phyloP scores from a whole-genome alignment of 2,797 vertebrate species.

The Triplophysa yarkandensis region DNA sequence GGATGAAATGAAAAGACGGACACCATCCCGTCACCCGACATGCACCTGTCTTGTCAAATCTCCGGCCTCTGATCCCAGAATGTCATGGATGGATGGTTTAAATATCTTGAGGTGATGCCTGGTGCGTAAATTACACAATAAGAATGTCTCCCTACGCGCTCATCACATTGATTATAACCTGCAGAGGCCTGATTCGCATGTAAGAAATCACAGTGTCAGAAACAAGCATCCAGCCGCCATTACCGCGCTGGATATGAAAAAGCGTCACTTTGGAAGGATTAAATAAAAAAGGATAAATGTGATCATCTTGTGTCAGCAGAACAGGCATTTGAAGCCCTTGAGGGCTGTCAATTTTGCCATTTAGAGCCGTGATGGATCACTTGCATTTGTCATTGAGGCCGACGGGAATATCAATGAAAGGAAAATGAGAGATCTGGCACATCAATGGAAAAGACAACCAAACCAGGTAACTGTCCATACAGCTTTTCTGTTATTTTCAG shows the following conservation, averaged over 20 bases:
- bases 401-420: slow-evolving; percentile 50
- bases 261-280: slow-evolving; percentile 50
- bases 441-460: slow-evolving; percentile 35
- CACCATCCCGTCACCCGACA: slow-evolving; percentile 4
- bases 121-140: slow-evolving; percentile 6
- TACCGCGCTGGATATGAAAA: slow-evolving; percentile 38
- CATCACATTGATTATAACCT: slow-evolving; percentile 14
- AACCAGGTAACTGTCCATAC: slow-evolving; percentile 17
- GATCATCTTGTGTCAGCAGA: slow-evolving; percentile 56
- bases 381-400: slow-evolving; percentile 46
- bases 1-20: neutral
- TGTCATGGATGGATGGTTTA: slow-evolving; percentile 1
- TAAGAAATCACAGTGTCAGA: slow-evolving; percentile 9
- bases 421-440: slow-evolving; percentile 37
- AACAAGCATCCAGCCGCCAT: slow-evolving; percentile 5
- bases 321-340: slow-evolving; percentile 47
- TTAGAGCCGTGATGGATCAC: slow-evolving; percentile 52
- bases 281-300: slow-evolving; percentile 56
- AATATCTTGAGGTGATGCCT: slow-evolving; percentile 9
- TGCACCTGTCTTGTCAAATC: slow-evolving; percentile 8
- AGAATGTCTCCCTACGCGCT: slow-evolving; percentile 1
- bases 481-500: slow-evolving; percentile 12
- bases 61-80: neutral
- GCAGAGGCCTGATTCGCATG: slow-evolving; percentile 5
- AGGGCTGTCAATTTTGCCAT: slow-evolving; percentile 57